A percentile compares a stretch with the other conserved stretches of the same genome.
These are phyloP conservation scores for Andrena trimmerana DNA, from an alignment of 2,888 invertebrate species.

Conservation along the genomic window DNA sequence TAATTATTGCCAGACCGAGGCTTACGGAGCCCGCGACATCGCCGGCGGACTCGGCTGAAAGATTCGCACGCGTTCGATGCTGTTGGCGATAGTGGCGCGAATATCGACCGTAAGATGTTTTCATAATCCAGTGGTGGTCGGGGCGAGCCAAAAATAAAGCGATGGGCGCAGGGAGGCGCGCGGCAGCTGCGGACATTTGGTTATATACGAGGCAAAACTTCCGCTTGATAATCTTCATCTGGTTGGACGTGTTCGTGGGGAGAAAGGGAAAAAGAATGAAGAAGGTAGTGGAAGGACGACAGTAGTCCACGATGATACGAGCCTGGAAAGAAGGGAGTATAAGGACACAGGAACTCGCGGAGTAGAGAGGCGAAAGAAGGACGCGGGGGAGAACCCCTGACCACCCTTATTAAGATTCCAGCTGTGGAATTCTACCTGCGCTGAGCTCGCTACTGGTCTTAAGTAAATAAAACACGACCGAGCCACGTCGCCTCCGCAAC, in stretches of 20 bases:
- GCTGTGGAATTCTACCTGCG: conserved; percentile 85
- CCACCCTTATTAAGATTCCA: conserved; percentile 85
- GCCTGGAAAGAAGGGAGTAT: conserved; percentile 26
- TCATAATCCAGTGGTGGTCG: conserved; percentile 8
- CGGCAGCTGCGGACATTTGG: conserved; percentile 67
- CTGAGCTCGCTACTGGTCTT: conserved; percentile 84
- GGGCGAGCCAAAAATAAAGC: conserved; percentile 63
- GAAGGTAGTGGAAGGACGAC: conserved; percentile 30
- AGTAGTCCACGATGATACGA: conserved; percentile 38
- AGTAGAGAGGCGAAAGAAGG: conserved; percentile 33
- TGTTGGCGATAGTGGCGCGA: not conserved
- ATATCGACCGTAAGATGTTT: not conserved
- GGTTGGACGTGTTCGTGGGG: conserved; percentile 32
- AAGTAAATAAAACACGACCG: conserved; percentile 84
- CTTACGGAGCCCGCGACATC: not conserved
- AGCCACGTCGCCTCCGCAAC: conserved; percentile 79
- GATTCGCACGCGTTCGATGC: not conserved
- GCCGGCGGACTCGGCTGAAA: not conserved
- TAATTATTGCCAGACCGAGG: not conserved
- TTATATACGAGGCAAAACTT: conserved; percentile 62
- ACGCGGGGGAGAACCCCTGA: conserved; percentile 81
- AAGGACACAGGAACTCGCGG: conserved; percentile 22
- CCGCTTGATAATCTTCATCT: conserved; percentile 68
- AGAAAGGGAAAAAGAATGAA: conserved; percentile 68
- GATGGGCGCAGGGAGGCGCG: conserved; percentile 20